phyloP scores from a whole-genome alignment of 2,113 vertebrate species.

The Hyla sarda region DNA sequence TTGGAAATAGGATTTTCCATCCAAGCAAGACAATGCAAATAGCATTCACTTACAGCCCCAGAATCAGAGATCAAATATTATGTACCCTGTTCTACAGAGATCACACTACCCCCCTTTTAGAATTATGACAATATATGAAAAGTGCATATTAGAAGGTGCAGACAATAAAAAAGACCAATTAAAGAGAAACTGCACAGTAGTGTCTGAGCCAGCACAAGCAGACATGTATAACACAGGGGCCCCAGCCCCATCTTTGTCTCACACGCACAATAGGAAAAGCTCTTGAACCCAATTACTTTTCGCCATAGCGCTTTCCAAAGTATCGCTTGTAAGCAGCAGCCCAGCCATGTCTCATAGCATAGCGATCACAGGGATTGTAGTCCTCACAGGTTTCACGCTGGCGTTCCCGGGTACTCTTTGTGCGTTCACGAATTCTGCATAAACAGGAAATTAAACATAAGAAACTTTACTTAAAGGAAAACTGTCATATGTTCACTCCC shows the following conservation, averaged over 20 bases:
- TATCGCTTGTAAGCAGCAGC: conserved; percentile 81
- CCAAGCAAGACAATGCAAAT: background rate
- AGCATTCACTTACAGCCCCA: background rate
- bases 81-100: background rate
- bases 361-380: conserved; percentile 79
- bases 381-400: conserved; percentile 88
- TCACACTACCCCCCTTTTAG: background rate
- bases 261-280: background rate
- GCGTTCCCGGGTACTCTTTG: conserved; percentile 76
- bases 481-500: too few relatives aligned
- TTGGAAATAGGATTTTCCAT: conserved; percentile 19
- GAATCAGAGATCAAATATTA: background rate
- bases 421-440: conserved; percentile 70
- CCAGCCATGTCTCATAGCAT: conserved; percentile 75
- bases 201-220: background rate
- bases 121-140: background rate
- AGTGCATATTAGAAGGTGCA: conserved; percentile 24
- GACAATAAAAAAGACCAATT: background rate
- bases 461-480: background rate
- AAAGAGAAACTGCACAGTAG: background rate
- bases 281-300: conserved; percentile 40
- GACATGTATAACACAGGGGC: background rate
- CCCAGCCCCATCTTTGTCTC: background rate
- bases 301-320: conserved; percentile 68
- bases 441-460: background rate